A percentile compares a stretch with the other conserved stretches of the same genome.
These are phyloP conservation scores for Barypeithes pellucidus DNA, from an alignment of 2,888 invertebrate genomes.

Conservation along the genomic window DNA sequence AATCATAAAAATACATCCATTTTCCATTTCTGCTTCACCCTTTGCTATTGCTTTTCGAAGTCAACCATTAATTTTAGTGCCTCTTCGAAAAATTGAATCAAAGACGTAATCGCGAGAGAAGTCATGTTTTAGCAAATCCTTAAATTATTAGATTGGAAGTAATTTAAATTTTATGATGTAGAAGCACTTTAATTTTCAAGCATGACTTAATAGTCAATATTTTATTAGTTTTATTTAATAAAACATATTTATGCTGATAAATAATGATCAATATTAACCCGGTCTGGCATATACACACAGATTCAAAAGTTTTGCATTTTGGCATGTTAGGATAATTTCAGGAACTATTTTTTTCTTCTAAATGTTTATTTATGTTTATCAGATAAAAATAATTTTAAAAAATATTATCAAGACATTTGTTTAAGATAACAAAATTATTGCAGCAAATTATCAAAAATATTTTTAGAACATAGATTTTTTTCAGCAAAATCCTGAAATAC, in stretches of 20 bases:
- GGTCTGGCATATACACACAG: too few relatives aligned
- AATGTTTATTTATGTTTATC: too few relatives aligned
- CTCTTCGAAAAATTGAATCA: conserved; percentile 50
- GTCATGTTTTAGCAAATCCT: conserved; percentile 46
- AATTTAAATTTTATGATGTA: conserved; percentile 43
- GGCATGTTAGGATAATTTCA: too few relatives aligned
- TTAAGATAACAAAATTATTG: too few relatives aligned
- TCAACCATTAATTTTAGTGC: conserved; percentile 50
- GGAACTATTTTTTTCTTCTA: too few relatives aligned
- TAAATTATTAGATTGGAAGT: conserved; percentile 35
- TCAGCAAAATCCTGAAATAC: too few relatives aligned
- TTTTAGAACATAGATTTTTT: too few relatives aligned
- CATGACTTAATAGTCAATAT: conserved; percentile 10
- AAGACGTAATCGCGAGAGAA: conserved; percentile 43
- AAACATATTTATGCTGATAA: not conserved
- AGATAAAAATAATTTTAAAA: too few relatives aligned
- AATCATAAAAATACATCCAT: conserved; percentile 30
- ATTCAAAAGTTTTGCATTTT: too few relatives aligned
- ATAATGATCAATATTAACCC: too few relatives aligned
- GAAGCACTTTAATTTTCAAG: conserved; percentile 33
- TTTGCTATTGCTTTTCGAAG: conserved; percentile 44
- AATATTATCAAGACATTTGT: too few relatives aligned
- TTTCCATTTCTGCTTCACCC: conserved; percentile 20
- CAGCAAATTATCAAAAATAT: too few relatives aligned
- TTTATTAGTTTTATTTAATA: conserved; percentile 24